Percentiles rank a stretch among this genome's conserved stretches.
These are phyloP conservation scores for Anisognathus igniventris DNA, from an alignment of 2,797 vertebrate genomes.

Conservation along the genomic window DNA sequence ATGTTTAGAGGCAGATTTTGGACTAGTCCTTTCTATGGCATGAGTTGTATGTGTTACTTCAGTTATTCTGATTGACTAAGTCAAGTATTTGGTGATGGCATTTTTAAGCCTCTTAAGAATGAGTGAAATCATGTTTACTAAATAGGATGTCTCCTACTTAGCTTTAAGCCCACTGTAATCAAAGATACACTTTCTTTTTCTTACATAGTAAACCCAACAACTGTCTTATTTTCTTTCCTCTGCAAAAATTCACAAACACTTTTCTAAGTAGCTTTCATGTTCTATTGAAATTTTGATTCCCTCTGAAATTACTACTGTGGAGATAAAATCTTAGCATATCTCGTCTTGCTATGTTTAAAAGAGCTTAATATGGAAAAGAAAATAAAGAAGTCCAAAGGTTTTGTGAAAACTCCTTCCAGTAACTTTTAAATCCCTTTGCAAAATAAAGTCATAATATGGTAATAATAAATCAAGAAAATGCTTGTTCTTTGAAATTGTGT, in stretches of 20 bases:
- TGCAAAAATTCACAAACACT: not conserved
- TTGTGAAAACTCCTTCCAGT: not conserved
- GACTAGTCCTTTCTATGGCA: not conserved
- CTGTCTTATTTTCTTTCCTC: not conserved
- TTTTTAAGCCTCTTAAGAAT: conserved; percentile 44
- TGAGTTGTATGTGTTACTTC: not conserved
- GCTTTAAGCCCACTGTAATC: not conserved
- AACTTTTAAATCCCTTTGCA: not conserved
- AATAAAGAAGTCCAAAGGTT: not conserved
- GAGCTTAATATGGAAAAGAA: not conserved
- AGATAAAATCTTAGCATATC: not conserved
- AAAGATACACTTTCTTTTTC: not conserved
- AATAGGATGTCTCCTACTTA: conserved; percentile 7
- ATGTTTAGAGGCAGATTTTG: not conserved
- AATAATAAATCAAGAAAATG: not conserved
- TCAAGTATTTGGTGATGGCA: not conserved
- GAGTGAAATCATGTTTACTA: conserved; percentile 17
- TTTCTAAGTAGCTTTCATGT: conserved; percentile 23
- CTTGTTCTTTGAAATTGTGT: not conserved
- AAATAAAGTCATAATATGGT: not conserved
- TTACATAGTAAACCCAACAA: not conserved
- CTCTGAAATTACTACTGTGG: not conserved
- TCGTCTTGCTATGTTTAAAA: conserved; percentile 6
- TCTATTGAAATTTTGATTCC: conserved; percentile 30
- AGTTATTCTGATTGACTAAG: not conserved